Evolutionary conservation across 2,113 vertebrate genomes (phyloP), one percentile per base, ranked within the genome.

Genomic region (Oxyruncus cristatus): DNA sequence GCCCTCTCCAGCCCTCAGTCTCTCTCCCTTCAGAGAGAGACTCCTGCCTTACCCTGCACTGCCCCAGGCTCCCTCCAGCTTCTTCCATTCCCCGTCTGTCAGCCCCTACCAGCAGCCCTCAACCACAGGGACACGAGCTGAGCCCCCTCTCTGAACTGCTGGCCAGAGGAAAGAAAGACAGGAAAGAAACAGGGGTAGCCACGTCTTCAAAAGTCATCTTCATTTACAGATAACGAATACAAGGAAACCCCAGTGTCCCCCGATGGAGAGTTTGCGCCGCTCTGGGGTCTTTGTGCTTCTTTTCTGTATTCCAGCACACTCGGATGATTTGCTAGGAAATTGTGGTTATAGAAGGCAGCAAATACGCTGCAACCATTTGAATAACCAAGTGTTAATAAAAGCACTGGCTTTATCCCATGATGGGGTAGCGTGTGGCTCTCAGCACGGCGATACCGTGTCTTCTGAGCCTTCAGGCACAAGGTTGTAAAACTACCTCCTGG

Each of bases 51-150:
- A 3, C 30, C 11, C 20, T 28, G 58, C 72, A 62, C 33, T 66
- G 30, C 27, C 23, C 30, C 67, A 37, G n/a, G 46, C 19, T 71
- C 24, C 70, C 42, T 75, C 37, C 74, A 82, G n/a, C 32, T 59
- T 50, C 65, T 75, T 32, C 53, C 18, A 11, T 28, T 42, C 39
- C n/a, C 8, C 2, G 9, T 22, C 46, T 66, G 50, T 35, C 80
- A 55, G 76, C 22, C 30, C 49, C 37, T 5, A 5, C 35, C 70
- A 80, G 62, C 85, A 62, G n/a, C 52, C 17, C 33, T 72, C 2
- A 0, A 18, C 14, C 32, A 16, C 0, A 0, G 32, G 55, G n/a
- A 41, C 6, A 23, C 0, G 3, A 58, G 53, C 26, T 33, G 41
- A 83, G 47, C 7, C 52, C 23, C 37, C 6, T 7, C 53, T 56